Evolutionary conservation across 1,140 invertebrate genomes (phyloP), one percentile per base, ranked within the genome.

Genomic region (Tetramorium simillimum): DNA sequence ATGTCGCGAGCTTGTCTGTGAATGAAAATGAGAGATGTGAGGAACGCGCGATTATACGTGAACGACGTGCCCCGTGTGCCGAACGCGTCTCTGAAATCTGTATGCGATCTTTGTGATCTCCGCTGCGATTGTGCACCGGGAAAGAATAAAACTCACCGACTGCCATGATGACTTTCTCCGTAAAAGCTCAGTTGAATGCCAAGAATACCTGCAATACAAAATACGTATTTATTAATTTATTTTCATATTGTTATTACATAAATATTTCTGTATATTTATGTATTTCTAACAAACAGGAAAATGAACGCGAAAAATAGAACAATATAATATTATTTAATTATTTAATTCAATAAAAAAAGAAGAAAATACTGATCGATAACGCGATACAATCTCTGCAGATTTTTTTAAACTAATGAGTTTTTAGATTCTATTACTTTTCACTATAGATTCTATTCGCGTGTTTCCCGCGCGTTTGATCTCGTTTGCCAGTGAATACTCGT

Each of bases 131-230:
- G 33, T 33, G 87, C 56, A 70, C 63, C 69, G 60, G 37, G 37
- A 89, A 88, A 69, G 86, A 62, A 85, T 87, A 90, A 89, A 82
- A 92, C 93, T 94, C 90, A 94, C 94, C 94, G 89, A 94, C 92
- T 91, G 93, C 93, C 93, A 94, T 94, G 88, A 70, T 89, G 88
- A 91, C 90, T 90, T 91, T 90, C 88, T 88, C 85, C 43, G 76
- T 43, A 84, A 82, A 87, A 65, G 24, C 18, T 21, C 14, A 43
- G 28, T 43, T 78, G 60, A 40, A 37, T 87, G 78, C 75, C 86
- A 73, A 62, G 77, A 67, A 67, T 46, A 75, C 84, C 92, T 93
- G 91, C 58, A 92, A 91, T 81, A 90, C 40, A 89, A 93, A 88
- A 92, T 69, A 40, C 18, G 90, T 24, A 62, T 16, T 37, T 46